Conservation (phyloP, 2,113 vertebrate genomes). For the Gymnobelideus leadbeateri region DNA sequence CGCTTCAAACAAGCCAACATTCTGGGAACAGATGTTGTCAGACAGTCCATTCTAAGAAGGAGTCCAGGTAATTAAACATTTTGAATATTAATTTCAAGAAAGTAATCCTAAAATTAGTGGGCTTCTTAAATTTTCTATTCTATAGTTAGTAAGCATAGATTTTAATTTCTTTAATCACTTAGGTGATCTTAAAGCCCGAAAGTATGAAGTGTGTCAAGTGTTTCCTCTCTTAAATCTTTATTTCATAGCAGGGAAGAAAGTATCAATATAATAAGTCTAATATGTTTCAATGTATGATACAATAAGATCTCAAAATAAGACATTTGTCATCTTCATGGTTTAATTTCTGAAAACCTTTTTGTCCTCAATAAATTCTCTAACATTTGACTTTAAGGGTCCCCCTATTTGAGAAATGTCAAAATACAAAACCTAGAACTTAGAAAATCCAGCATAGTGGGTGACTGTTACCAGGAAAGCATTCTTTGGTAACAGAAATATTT, state of each 20-base stretch:
- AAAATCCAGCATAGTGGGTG: slow-evolving; percentile 38
- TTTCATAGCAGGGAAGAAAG: slow-evolving; percentile 34
- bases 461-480: slow-evolving; percentile 40
- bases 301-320: slow-evolving; percentile 30
- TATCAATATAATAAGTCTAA: slow-evolving; percentile 28
- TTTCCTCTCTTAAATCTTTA: slow-evolving; percentile 4
- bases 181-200: slow-evolving; percentile 28
- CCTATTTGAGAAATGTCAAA: neutral
- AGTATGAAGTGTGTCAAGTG: neutral
- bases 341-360: slow-evolving; percentile 1
- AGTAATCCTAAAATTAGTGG: neutral
- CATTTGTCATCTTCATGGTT: slow-evolving; percentile 46
- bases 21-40: slow-evolving; percentile 91
- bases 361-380: neutral
- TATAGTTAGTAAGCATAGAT: slow-evolving; percentile 19
- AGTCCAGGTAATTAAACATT: slow-evolving; percentile 84
- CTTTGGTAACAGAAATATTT: slow-evolving; percentile 27
- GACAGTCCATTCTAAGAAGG: slow-evolving; percentile 92
- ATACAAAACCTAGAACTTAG: neutral
- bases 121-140: neutral
- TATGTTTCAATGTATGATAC: slow-evolving; percentile 48
- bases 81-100: slow-evolving; percentile 23
- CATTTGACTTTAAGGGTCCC: slow-evolving; percentile 44
- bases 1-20: slow-evolving; percentile 89
- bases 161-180: slow-evolving; percentile 47